Percentiles rank a stretch among this genome's conserved stretches.
Conservation (phyloP, 2,113 vertebrate species). For the Gymnarchus niloticus region DNA sequence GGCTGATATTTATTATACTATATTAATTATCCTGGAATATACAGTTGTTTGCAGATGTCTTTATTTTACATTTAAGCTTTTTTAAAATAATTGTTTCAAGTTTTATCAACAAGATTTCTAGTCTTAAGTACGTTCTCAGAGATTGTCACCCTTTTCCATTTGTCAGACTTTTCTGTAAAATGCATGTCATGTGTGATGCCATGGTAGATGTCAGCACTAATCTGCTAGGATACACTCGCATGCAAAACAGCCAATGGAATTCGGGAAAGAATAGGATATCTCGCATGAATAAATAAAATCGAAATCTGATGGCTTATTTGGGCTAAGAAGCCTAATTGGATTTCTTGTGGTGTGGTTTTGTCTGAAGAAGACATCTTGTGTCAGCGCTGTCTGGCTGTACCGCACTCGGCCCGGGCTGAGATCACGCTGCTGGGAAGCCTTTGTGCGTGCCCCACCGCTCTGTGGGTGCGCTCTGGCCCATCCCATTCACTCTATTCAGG, state of each 20-base stretch:
- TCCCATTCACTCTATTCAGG: slow-evolving; percentile 38
- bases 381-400: not conserved
- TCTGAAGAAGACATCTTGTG: slow-evolving; percentile 34
- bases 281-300: not conserved
- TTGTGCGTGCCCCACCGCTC: slow-evolving; percentile 27
- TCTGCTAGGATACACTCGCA: not conserved
- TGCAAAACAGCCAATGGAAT: not conserved
- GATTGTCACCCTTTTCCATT: not conserved
- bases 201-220: not conserved
- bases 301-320: not conserved
- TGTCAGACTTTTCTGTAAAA: not conserved
- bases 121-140: not conserved
- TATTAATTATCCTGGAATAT: not conserved
- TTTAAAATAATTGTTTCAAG: too few species aligned
- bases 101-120: too few species aligned
- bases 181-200: not conserved
- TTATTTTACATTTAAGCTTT: not conserved
- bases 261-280: not conserved
- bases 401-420: slow-evolving; percentile 5
- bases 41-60: not conserved
- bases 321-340: not conserved
- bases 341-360: not conserved
- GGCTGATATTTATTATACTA: not conserved
- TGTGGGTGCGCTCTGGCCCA: slow-evolving; percentile 16
- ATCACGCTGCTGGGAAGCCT: slow-evolving; percentile 28